phyloP scores from a whole-genome alignment of 2,113 vertebrate genomes.

The Amazona vittata region DNA sequence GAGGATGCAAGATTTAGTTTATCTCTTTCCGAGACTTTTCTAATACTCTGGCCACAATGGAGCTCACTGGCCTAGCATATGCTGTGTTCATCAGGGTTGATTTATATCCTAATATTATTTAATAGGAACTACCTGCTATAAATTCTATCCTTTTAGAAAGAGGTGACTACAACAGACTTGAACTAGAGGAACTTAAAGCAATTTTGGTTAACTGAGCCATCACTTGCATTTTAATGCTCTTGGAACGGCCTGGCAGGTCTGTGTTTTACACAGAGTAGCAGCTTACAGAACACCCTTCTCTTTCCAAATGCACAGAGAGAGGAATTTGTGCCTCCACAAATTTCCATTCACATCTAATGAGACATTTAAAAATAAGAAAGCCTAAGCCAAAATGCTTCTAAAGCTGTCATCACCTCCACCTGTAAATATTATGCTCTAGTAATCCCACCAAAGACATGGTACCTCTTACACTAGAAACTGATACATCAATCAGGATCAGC shows the following conservation, averaged over 20 bases:
- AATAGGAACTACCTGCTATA: neutral
- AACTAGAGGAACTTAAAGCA: neutral
- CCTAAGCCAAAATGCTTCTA: neutral
- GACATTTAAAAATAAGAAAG: neutral
- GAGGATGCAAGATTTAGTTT: neutral
- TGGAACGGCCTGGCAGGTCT: neutral
- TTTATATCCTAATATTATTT: neutral
- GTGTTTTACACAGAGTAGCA: neutral
- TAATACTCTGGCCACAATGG: neutral
- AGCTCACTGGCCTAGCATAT: neutral
- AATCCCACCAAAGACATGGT: neutral
- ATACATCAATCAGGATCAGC: neutral
- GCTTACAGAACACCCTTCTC: neutral
- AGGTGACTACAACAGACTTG: neutral
- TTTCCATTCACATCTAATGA: neutral
- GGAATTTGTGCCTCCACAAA: neutral
- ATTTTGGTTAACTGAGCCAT: neutral
- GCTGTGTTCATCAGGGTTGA: neutral
- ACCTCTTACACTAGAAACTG: neutral
- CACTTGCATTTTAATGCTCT: neutral
- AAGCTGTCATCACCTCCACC: neutral
- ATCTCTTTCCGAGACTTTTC: neutral
- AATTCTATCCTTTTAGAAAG: neutral
- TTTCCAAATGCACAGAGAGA: neutral
- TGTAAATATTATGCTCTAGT: neutral